Base-by-base conservation (phyloP, 2,797 vertebrate genomes). In the Sebastes oblongus region DNA sequence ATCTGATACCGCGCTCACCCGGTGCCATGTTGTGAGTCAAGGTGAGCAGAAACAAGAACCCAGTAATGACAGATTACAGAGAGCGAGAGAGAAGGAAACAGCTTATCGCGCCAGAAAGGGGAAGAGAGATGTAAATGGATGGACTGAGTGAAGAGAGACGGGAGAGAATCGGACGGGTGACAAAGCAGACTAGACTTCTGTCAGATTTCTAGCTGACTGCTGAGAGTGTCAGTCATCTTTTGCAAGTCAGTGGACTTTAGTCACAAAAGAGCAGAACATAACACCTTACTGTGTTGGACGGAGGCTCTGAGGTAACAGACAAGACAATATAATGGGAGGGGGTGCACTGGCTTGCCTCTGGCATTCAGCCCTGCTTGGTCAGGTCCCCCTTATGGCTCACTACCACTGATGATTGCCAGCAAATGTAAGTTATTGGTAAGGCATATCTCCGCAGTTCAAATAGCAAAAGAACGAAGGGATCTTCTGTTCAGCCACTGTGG, bases 41-140 rank as follows among this genome's bases (percentile, higher is more conserved):
- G 77, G 88, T 85, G 86, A 85, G 78, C 64, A 75, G 86, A 86
- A 83, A 88, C 66, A 77, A 73, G 79, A 87, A 69, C 24, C 54
- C n/a, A 7, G 46, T 75, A 82, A 78, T 76, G 84, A 72, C 72
- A 84, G 70, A 84, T 77, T 20, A 13, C 72, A 76, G 75, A 66
- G 36, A 27, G 13, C 0, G 6, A 86, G 73, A 72, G n/a, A 52
- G 79, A 74, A 81, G 80, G 66, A 72, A 22, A 36, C 67, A 74
- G 77, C 34, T 88, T 88, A 74, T 71, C 82, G 1, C 86, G 50
- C 16, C 62, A 20, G 61, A 34, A 22, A 62, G 52, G 55, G 50
- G 67, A 25, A 55, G 30, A 70, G 65, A 52, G 29, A 52, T 68
- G 30, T 27, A 34, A n/a, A 84, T 65, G 8, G 54, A 83, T 10